phyloP scores from a whole-genome alignment of 2,888 invertebrate genomes.

The Lacanobia wlatinum region DNA sequence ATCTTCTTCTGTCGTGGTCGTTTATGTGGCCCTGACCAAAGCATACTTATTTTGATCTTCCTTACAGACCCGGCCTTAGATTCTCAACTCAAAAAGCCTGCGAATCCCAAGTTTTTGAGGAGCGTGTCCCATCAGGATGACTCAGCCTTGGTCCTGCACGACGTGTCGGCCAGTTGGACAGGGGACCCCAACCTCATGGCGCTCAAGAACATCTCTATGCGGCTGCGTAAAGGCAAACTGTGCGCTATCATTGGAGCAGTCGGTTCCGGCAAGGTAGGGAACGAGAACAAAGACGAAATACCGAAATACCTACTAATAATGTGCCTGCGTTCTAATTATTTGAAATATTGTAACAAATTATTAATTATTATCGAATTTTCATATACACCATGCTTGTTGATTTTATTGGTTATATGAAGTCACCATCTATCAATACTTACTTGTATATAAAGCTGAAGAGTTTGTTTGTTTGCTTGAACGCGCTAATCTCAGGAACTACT shows the following conservation, averaged over 20 bases:
- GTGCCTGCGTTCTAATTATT: background rate
- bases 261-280: constrained; percentile 93
- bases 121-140: constrained; percentile 80
- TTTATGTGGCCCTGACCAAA: background rate
- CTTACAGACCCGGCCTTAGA: constrained; percentile 12
- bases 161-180: constrained; percentile 89
- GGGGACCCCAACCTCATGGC: constrained; percentile 88
- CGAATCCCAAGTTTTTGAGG: constrained; percentile 70
- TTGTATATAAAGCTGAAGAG: too few species aligned
- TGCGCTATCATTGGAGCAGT: constrained; percentile 94
- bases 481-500: too few species aligned
- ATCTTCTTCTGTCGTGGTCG: background rate
- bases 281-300: background rate
- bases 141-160: constrained; percentile 78
- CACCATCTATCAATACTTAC: too few species aligned
- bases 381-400: background rate
- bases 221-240: constrained; percentile 90
- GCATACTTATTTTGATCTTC: background rate
- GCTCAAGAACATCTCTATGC: constrained; percentile 88
- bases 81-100: constrained; percentile 11
- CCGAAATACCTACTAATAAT: background rate
- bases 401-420: background rate
- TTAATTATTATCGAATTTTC: background rate
- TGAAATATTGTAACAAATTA: background rate
- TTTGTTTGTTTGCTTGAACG: too few species aligned